phyloP scores from a whole-genome alignment of 2,888 invertebrate genomes.

The Opisthograptis luteolata region DNA sequence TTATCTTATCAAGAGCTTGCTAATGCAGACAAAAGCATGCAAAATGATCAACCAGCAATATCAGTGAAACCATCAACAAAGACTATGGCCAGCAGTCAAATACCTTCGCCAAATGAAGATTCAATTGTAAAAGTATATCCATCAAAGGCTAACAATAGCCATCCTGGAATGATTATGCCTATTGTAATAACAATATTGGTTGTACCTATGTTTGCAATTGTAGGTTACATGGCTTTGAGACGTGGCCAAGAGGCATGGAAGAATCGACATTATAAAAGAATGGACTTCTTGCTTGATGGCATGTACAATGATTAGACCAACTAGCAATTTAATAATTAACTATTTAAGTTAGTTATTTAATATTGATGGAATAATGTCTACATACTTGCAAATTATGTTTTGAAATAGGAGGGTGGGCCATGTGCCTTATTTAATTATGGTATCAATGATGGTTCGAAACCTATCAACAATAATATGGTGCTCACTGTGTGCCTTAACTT shows the following conservation, averaged over 20 bases:
- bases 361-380: not conserved
- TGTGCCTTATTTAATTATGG: not conserved
- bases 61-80: slow-evolving; percentile 46
- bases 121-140: slow-evolving; percentile 41
- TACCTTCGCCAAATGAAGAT: slow-evolving; percentile 46
- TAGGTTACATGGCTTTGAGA: slow-evolving; percentile 87
- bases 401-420: not conserved
- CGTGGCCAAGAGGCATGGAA: slow-evolving; percentile 93
- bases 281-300: slow-evolving; percentile 95
- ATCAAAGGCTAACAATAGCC: slow-evolving; percentile 57
- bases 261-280: slow-evolving; percentile 92
- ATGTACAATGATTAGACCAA: slow-evolving; percentile 90
- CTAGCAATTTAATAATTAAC: slow-evolving; percentile 5
- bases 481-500: slow-evolving; percentile 32
- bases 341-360: not conserved
- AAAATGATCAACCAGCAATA: slow-evolving; percentile 34
- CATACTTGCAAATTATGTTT: not conserved
- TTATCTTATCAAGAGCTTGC: slow-evolving; percentile 58
- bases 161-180: slow-evolving; percentile 89
- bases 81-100: slow-evolving; percentile 45
- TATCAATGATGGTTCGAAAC: not conserved
- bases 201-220: slow-evolving; percentile 88
- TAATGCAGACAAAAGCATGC: slow-evolving; percentile 44
- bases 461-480: slow-evolving; percentile 26
- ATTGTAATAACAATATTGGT: slow-evolving; percentile 89